A percentile compares a stretch with the other conserved stretches of the same genome.
Conservation (phyloP, 1,140 invertebrate species). For the Ganaspis sp. region DNA sequence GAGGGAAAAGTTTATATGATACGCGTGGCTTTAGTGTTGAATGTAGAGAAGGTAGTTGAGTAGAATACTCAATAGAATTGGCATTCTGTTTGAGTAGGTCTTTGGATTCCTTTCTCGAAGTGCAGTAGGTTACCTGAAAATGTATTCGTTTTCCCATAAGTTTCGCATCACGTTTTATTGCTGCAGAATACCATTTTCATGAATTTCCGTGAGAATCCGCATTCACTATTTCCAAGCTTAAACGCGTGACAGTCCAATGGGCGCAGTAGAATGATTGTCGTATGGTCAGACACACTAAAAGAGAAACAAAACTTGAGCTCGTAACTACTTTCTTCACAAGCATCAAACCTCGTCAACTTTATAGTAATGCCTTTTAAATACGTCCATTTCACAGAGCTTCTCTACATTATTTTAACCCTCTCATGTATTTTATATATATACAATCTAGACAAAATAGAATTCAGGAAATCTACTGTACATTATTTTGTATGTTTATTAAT, state of each 20-base stretch:
- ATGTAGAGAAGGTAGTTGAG: background rate
- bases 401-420: too few species aligned
- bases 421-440: too few species aligned
- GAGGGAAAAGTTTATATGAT: background rate
- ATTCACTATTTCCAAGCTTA: constrained; percentile 12
- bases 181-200: background rate
- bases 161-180: constrained; percentile 8
- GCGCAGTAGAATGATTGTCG: background rate
- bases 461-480: too few species aligned
- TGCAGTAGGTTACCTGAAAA: constrained; percentile 21
- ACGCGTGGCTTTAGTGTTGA: background rate
- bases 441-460: too few species aligned
- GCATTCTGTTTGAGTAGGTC: constrained; percentile 24
- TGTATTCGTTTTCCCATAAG: constrained; percentile 18
- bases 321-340: background rate
- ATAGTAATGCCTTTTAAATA: too few species aligned
- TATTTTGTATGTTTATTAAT: too few species aligned
- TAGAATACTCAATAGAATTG: constrained; percentile 5
- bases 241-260: background rate
- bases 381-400: too few species aligned
- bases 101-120: background rate
- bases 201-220: constrained; percentile 15
- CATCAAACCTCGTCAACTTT: background rate
- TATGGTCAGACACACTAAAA: background rate
- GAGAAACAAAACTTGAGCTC: background rate